Evolutionary conservation across 2,797 vertebrate species (phyloP), one percentile per base, ranked within the genome.

Genomic region (Austrolebias charrua): DNA sequence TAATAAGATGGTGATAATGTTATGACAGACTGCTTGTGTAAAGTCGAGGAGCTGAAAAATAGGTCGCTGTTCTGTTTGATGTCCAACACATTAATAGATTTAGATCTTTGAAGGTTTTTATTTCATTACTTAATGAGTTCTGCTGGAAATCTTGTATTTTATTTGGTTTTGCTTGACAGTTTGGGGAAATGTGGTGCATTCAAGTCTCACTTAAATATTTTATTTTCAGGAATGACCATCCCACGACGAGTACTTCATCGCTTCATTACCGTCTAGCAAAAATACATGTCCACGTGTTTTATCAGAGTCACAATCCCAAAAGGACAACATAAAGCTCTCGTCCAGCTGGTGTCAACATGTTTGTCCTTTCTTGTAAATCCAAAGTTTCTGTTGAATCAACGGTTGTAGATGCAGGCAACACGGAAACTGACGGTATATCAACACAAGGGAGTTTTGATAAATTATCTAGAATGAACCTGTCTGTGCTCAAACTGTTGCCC

Each of bases 381-480:
- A 38, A 24, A 9, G 33, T 54, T 58, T 72, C 48, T 49, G 59
- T 19, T 42, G 12, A 19, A 28, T 48, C 38, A 43, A 59, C 68
- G 57, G 65, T 52, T 71, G 44, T 19, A 40, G 33, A 67, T 55
- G 20, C 55, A 69, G 57, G 60, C 55, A 65, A 77, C 33, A 24
- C 24, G 35, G 28, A 57, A 57, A 47, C 28, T 1, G 54, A 4
- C 42, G 40, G 35, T 45, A 42, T 9, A 3, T 71, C 60, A 61
- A 63, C 35, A 38, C 58, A 67, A 55, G 74, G 77, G 77, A 10
- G 28, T 28, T 72, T 76, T 52, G 48, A 52, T 28, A 43, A 60
- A 49, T 50, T 18, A 31, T 56, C 35, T 68, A 60, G 49, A 49
- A 10, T 33, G 15, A 55, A 43, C 52, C 69, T 4, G 77, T 59